Base-by-base conservation (phyloP, 2,888 invertebrate species). In the Drosophila antonietae region DNA sequence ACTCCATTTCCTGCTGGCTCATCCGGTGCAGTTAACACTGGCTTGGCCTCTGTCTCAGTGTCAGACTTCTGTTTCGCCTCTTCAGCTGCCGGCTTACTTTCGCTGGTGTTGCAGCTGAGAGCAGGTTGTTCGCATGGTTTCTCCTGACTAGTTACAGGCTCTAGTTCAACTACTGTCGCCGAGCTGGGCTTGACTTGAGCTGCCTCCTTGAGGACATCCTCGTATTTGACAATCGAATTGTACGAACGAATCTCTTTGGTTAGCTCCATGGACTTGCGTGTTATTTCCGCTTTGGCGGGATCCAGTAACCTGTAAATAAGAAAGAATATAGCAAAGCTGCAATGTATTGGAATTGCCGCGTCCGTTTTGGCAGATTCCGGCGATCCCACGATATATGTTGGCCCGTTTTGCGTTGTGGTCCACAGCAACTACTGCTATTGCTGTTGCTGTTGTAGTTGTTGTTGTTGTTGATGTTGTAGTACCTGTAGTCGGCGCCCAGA, bases 231-330 rank as follows among this genome's bases (percentile, higher is more conserved):
- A 15, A 87, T 73, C n/a, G 87, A 76, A 75, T 93, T 93, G 33
- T 92, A 92, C 20, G 80, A 58, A 68, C 92, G 91, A 44, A 92
- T 92, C 73, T 92, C 89, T 43, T 81, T 67, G 39, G 92, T 90
- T 51, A 93, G 81, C 62, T 83, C 79, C 63, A 81, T 84, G 1
- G 90, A 88, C 71, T 92, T 92, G 4, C 71, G 75, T 15, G 59
- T 68, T 51, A 93, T 92, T 59, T 82, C 81, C 49, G 74, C 62
- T 70, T 89, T 91, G 57, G 85, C 82, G 46, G 90, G 89, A 71
- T 90, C 89, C 70, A 85, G 73, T 56, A 91, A 88, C 81, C 92
- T 92, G 78, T 33, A 85, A 80, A 76, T 70, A 71, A 68, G 28
- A 14, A 14, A 1, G 62, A 62, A n/a, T 77, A 14, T 80, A 77